Evolutionary conservation across 2,113 vertebrate species (phyloP).

Genomic region (Xiphias gladius): DNA sequence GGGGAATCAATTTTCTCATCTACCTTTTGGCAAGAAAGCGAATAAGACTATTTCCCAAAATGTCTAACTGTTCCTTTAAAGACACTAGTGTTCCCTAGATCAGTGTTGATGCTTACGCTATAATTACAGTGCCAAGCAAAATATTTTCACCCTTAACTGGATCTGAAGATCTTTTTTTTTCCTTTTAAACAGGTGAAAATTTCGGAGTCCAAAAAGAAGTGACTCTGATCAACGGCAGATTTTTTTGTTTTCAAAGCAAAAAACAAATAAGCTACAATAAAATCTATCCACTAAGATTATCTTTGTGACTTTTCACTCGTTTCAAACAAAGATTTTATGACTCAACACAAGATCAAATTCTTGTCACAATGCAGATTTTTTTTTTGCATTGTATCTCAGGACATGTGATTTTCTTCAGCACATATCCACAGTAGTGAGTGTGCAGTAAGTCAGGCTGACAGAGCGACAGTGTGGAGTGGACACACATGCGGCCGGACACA

Average conservation of each 20-base stretch:
- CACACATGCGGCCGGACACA: conserved; percentile 75
- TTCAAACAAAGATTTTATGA: conserved; percentile 9
- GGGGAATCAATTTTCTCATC: neutral
- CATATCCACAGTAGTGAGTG: conserved; percentile 47
- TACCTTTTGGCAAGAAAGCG: neutral
- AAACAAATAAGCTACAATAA: neutral
- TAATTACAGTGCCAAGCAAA: neutral
- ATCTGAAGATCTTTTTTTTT: conserved; percentile 1
- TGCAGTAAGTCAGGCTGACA: conserved; percentile 64
- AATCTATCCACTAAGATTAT: neutral
- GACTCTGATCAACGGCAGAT: neutral
- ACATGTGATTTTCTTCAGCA: conserved; percentile 34
- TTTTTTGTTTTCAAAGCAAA: neutral
- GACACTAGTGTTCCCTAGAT: neutral
- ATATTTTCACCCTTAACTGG: neutral
- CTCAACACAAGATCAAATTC: neutral
- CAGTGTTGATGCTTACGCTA: neutral
- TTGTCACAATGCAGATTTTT: conserved; percentile 15
- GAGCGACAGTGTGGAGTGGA: conserved; percentile 75
- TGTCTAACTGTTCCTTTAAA: neutral
- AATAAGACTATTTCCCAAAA: conserved; percentile 7
- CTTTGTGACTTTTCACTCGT: neutral
- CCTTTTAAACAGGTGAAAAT: conserved; percentile 23
- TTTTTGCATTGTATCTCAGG: conserved; percentile 7
- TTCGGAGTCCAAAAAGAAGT: no score